Evolutionary conservation across 2,888 invertebrate genomes (phyloP).

Genomic region (Oscheius sp.): DNA sequence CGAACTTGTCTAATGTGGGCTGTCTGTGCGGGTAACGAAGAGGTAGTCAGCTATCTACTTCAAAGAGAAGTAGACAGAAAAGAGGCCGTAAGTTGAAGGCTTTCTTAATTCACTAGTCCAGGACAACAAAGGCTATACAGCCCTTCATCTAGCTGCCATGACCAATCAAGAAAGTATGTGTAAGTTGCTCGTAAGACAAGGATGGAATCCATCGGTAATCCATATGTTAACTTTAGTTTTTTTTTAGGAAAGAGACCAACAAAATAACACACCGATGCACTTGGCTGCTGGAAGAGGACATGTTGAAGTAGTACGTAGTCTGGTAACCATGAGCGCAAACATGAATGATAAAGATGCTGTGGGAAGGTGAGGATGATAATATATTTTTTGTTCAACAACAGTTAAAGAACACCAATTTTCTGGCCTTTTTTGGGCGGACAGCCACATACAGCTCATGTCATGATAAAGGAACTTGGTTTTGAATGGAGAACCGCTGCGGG

Average conservation of each 20-base stretch:
- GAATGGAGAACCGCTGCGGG: slow-evolving; percentile 47
- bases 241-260: slow-evolving; percentile 43
- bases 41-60: slow-evolving; percentile 48
- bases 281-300: slow-evolving; percentile 63
- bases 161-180: slow-evolving; percentile 59
- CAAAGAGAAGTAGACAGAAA: slow-evolving; percentile 41
- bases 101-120: neutral
- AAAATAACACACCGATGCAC: slow-evolving; percentile 59
- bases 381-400: neutral
- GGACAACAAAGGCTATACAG: slow-evolving; percentile 43
- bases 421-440: slow-evolving; percentile 68
- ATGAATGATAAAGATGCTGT: slow-evolving; percentile 48
- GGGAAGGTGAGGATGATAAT: slow-evolving; percentile 26
- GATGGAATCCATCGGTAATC: slow-evolving; percentile 48
- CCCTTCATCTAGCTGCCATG: slow-evolving; percentile 66
- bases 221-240: neutral
- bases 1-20: slow-evolving; percentile 69
- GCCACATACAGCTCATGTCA: slow-evolving; percentile 59
- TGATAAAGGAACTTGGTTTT: slow-evolving; percentile 60
- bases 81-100: slow-evolving; percentile 8
- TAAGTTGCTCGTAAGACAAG: slow-evolving; percentile 58
- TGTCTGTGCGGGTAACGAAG: slow-evolving; percentile 59
- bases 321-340: slow-evolving; percentile 51
- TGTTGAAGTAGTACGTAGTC: slow-evolving; percentile 52
- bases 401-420: slow-evolving; percentile 62